Percentiles rank a stretch among this genome's conserved stretches.
Evolutionary conservation across 2,797 vertebrate species (phyloP).

Genomic region (Odontamblyopus rebecca): DNA sequence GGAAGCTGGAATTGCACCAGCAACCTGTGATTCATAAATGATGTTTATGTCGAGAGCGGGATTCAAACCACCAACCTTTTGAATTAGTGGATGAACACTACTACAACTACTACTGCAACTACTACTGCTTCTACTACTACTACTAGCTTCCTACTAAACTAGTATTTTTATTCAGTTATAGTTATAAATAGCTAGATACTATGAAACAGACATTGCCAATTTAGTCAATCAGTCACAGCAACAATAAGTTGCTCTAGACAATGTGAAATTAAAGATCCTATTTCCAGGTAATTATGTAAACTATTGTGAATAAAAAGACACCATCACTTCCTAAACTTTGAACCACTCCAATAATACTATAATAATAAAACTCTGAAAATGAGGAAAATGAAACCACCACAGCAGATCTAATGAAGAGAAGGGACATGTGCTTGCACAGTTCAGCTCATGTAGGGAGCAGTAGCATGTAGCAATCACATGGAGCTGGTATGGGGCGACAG

Average conservation of each 20-base stretch:
- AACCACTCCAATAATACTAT: conserved; percentile 37
- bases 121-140: neutral
- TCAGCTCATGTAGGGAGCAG: conserved; percentile 52
- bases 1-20: too few relatives aligned
- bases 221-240: neutral
- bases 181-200: too few relatives aligned
- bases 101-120: too few relatives aligned
- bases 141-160: too few relatives aligned
- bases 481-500: conserved; percentile 52
- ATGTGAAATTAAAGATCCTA: neutral
- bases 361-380: neutral
- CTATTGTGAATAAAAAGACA: conserved; percentile 8
- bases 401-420: conserved; percentile 28
- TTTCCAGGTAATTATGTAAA: neutral
- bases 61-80: too few relatives aligned
- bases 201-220: too few relatives aligned
- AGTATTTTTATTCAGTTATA: too few relatives aligned
- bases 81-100: neutral
- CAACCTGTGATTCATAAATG: too few relatives aligned
- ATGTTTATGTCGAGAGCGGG: too few relatives aligned
- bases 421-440: conserved; percentile 40
- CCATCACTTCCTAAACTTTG: conserved; percentile 23
- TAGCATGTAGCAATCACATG: conserved; percentile 60
- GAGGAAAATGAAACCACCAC: conserved; percentile 48
- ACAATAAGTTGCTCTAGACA: neutral